phyloP scores from a whole-genome alignment of 1,140 invertebrate species.

The Diabrotica virgifera region DNA sequence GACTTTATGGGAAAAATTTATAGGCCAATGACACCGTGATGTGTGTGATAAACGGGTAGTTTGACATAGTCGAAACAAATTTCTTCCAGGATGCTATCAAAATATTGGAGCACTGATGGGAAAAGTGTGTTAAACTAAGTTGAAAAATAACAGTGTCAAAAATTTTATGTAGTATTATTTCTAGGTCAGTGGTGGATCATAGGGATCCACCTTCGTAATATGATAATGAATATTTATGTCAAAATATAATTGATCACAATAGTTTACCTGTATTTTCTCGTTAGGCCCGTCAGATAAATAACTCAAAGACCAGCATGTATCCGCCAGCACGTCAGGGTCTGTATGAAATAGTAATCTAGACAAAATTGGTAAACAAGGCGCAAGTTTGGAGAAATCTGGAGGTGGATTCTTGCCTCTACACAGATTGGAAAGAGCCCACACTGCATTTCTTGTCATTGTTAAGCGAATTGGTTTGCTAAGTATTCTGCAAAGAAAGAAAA shows the following conservation, averaged over 20 bases:
- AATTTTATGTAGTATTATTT: too few species aligned
- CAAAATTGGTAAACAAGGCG: constrained; percentile 80
- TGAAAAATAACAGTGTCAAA: too few species aligned
- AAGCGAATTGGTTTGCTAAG: constrained; percentile 78
- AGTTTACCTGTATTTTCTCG: constrained; percentile 88
- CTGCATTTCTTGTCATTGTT: constrained; percentile 95
- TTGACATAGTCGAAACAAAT: too few species aligned
- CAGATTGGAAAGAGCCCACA: constrained; percentile 95
- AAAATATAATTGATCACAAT: background rate
- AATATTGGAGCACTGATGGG: too few species aligned
- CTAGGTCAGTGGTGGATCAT: too few species aligned
- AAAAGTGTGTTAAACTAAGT: too few species aligned
- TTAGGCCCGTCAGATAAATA: constrained; percentile 96
- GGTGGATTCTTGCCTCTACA: constrained; percentile 97
- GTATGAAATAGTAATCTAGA: constrained; percentile 83
- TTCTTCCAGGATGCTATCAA: too few species aligned
- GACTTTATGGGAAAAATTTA: too few species aligned
- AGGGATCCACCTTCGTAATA: too few species aligned
- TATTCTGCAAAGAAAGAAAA: constrained; percentile 58
- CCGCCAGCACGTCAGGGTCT: constrained; percentile 89
- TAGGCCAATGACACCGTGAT: too few species aligned
- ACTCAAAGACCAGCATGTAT: constrained; percentile 93
- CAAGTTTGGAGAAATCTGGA: constrained; percentile 86
- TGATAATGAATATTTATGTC: too few species aligned
- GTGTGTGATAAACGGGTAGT: too few species aligned